A percentile compares a stretch with the other conserved stretches of the same genome.
Evolutionary conservation across 2,113 vertebrate species (phyloP).

Genomic region (Chrysemys picta): DNA sequence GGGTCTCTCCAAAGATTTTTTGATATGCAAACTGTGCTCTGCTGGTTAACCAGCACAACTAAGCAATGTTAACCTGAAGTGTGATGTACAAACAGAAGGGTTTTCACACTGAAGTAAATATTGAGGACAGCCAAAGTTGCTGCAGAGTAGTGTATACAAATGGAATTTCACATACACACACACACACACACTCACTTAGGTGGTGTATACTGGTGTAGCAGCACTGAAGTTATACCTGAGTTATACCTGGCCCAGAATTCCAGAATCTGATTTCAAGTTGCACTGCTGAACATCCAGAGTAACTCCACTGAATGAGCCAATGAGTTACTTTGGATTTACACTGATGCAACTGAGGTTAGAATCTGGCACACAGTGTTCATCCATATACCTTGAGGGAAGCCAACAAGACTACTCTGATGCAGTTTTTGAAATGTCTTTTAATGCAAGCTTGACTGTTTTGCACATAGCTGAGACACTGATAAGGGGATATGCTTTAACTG

Average conservation of each 20-base stretch:
- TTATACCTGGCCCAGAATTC: background rate
- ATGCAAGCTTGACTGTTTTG: conserved; percentile 30
- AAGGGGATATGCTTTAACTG: conserved; percentile 41
- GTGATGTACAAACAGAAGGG: background rate
- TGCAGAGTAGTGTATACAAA: background rate
- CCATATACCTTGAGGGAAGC: conserved; percentile 8
- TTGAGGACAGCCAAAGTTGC: background rate
- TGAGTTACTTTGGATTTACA: background rate
- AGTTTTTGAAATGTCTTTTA: conserved; percentile 38
- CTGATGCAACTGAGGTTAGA: background rate
- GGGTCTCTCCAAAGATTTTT: background rate
- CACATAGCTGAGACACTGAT: conserved; percentile 34
- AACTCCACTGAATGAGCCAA: background rate
- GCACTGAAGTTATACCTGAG: background rate
- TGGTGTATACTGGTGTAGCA: background rate
- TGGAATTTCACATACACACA: background rate
- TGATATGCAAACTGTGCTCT: background rate
- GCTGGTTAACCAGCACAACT: background rate
- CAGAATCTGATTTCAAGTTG: background rate
- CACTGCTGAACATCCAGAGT: background rate
- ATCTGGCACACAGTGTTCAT: background rate
- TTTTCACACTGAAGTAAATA: background rate
- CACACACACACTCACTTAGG: background rate
- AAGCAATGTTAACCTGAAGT: background rate
- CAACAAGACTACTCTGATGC: conserved; percentile 28